phyloP scores from a whole-genome alignment of 2,113 vertebrate genomes.

The Strix aluco region DNA sequence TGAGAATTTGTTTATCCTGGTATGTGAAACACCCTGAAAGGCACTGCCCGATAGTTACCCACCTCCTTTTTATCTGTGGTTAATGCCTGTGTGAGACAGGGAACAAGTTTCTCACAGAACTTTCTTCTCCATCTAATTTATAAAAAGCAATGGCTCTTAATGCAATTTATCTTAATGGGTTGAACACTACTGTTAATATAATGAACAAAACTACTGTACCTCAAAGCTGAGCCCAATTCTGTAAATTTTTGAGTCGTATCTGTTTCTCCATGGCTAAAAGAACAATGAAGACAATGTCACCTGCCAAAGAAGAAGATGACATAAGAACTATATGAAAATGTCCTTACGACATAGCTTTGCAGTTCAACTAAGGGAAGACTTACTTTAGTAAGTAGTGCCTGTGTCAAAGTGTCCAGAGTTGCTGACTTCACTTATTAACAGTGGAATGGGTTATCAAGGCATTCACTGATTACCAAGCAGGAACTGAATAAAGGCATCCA shows the following conservation, averaged over 20 bases:
- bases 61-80: not conserved
- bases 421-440: not conserved
- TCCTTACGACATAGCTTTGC: not conserved
- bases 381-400: not conserved
- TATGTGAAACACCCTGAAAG: not conserved
- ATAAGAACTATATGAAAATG: not conserved
- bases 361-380: not conserved
- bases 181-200: not conserved
- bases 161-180: not conserved
- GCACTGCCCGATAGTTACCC: not conserved
- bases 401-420: not conserved
- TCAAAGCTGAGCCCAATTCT: rapidly evolving
- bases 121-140: not conserved
- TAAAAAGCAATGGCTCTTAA: not conserved
- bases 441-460: not conserved
- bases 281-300: not conserved
- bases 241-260: not conserved
- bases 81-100: not conserved
- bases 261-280: not conserved
- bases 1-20: not conserved
- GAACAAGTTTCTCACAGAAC: not conserved
- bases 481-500: not conserved
- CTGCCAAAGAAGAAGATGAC: not conserved
- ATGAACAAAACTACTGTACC: not conserved
- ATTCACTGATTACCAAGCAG: not conserved